phyloP scores from a whole-genome alignment of 2,113 vertebrate genomes.

The Spermophilus dauricus region DNA sequence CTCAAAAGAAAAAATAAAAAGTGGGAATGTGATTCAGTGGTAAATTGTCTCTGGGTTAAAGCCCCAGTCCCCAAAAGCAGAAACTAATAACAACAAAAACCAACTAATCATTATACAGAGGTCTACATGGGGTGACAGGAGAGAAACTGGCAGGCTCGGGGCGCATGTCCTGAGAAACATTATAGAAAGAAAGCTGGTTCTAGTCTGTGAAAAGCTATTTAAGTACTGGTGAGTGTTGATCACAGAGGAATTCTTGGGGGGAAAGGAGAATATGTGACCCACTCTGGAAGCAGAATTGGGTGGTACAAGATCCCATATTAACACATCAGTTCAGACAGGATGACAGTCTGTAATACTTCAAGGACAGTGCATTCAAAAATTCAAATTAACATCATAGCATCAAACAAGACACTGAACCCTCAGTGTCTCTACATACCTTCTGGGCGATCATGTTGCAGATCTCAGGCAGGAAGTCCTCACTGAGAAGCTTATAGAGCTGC shows the following conservation, averaged over 20 bases:
- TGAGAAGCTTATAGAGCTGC: constrained; percentile 97
- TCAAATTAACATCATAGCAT: neutral
- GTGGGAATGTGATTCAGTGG: too few relatives aligned
- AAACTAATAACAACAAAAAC: neutral
- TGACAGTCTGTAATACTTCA: neutral
- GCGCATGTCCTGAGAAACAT: neutral
- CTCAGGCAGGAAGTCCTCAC: constrained; percentile 98
- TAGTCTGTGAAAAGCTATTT: neutral
- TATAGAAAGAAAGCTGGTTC: neutral
- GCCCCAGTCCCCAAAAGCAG: too few relatives aligned
- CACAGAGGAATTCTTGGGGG: neutral
- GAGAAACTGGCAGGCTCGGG: neutral
- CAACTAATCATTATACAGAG: neutral
- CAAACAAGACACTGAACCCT: too few relatives aligned
- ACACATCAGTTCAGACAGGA: neutral
- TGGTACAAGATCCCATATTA: neutral
- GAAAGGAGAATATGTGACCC: neutral
- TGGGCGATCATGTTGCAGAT: constrained; percentile 99
- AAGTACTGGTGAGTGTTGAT: too few relatives aligned
- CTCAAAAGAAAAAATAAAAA: too few relatives aligned
- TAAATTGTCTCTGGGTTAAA: too few relatives aligned
- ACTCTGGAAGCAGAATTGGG: neutral
- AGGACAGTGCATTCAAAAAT: neutral
- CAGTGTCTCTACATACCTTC: constrained; percentile 90
- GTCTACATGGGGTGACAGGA: neutral